phyloP scores from a whole-genome alignment of 1,140 invertebrate species.

The Drosophila insularis region DNA sequence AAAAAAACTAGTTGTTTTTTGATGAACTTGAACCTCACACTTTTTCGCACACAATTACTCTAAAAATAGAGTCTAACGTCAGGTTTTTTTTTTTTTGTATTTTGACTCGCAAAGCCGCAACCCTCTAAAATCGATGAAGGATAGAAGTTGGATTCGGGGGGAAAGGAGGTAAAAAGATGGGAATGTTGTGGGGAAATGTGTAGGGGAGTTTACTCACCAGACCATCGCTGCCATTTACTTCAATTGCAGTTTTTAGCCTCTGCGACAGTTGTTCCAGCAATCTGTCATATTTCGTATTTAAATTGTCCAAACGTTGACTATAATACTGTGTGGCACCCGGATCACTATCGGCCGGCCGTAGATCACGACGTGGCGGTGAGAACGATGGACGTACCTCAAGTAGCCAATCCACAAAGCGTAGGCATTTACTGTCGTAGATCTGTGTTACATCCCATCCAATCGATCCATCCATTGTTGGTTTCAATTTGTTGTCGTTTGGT shows the following conservation, averaged over 20 bases:
- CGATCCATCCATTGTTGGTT: constrained; percentile 39
- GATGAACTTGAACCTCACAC: constrained; percentile 63
- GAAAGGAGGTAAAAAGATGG: no score
- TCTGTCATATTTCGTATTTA: constrained; percentile 92
- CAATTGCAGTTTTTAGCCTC: constrained; percentile 83
- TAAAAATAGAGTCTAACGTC: constrained; percentile 55
- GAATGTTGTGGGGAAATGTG: background rate
- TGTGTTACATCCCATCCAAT: constrained; percentile 19
- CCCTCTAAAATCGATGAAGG: constrained; percentile 7
- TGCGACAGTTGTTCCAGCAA: constrained; percentile 89
- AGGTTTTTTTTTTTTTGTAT: constrained; percentile 11
- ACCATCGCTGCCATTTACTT: constrained; percentile 82
- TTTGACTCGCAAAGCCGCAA: constrained; percentile 35
- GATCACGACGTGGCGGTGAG: constrained; percentile 79
- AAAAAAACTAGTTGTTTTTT: constrained; percentile 42
- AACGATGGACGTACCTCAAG: constrained; percentile 85
- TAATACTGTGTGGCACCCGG: constrained; percentile 90
- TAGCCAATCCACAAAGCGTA: constrained; percentile 93
- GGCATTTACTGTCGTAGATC: constrained; percentile 91
- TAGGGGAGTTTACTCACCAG: constrained; percentile 85
- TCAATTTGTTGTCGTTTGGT: background rate
- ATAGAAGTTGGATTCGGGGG: background rate
- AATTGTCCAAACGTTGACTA: constrained; percentile 90
- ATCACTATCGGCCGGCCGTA: constrained; percentile 74
- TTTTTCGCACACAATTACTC: constrained; percentile 12